A percentile compares a stretch with the other conserved stretches of the same genome.
phyloP scores from a whole-genome alignment of 2,113 vertebrate species.

The Ptilorrhoa leucosticta region DNA sequence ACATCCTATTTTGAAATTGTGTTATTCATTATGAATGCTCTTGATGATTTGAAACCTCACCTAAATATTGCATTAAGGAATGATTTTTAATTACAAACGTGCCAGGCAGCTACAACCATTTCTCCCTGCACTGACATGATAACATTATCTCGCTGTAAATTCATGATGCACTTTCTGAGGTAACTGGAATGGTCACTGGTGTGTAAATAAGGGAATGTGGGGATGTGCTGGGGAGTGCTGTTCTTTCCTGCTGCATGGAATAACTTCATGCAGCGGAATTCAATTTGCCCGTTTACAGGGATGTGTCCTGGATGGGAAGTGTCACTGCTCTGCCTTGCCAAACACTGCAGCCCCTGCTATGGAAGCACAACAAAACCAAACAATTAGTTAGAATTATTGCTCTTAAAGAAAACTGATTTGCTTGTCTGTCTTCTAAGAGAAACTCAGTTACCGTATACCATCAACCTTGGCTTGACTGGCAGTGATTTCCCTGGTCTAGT shows the following conservation, averaged over 20 bases:
- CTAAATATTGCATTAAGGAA: neutral
- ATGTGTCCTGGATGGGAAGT: neutral
- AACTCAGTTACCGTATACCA: slow-evolving; percentile 71
- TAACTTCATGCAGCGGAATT: neutral
- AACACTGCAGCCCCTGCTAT: slow-evolving; percentile 10
- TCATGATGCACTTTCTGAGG: neutral
- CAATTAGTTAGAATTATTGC: slow-evolving; percentile 70
- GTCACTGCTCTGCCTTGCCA: neutral
- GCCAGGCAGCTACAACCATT: neutral
- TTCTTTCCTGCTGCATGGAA: neutral
- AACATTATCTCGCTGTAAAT: neutral
- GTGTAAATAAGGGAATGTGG: neutral
- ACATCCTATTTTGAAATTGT: neutral
- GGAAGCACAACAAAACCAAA: slow-evolving; percentile 49
- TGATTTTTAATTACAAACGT: neutral
- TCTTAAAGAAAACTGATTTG: slow-evolving; percentile 69
- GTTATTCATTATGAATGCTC: neutral
- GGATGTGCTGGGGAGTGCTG: neutral
- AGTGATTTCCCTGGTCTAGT: slow-evolving; percentile 73
- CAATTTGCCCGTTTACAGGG: neutral
- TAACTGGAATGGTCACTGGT: neutral
- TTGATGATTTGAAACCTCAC: neutral
- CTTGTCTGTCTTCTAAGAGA: slow-evolving; percentile 66
- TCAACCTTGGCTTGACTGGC: slow-evolving; percentile 72
- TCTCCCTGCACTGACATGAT: neutral